Conservation (phyloP, 2,797 vertebrate genomes). For the Sebastes alutus region DNA sequence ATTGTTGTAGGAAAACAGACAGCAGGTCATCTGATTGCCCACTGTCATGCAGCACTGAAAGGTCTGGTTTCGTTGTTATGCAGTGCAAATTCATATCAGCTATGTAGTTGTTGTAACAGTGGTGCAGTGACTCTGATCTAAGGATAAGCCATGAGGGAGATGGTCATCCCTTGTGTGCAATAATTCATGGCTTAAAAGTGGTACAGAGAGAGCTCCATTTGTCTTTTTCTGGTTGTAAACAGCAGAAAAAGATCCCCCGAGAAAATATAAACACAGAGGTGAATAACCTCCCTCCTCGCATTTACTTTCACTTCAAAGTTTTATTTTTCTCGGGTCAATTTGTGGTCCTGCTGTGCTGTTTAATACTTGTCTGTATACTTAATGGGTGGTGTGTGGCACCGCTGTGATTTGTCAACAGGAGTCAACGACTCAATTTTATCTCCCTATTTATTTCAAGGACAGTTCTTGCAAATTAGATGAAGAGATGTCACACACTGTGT, state of each 20-base stretch:
- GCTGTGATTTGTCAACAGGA: background rate
- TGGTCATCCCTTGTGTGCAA: constrained; percentile 27
- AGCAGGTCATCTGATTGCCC: constrained; percentile 33
- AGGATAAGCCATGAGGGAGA: constrained; percentile 41
- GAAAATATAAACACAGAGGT: constrained; percentile 8
- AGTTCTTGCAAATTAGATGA: constrained; percentile 20
- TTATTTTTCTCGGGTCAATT: constrained; percentile 15
- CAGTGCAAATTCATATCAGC: constrained; percentile 49
- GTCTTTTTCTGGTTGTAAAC: constrained; percentile 14
- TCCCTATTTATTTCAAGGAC: constrained; percentile 26
- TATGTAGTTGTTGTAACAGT: constrained; percentile 43
- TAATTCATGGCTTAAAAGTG: constrained; percentile 24
- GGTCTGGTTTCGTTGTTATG: constrained; percentile 34
- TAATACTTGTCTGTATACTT: background rate
- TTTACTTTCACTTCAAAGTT: constrained; percentile 14
- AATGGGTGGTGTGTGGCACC: background rate
- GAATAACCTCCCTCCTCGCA: background rate
- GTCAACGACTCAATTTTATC: constrained; percentile 10
- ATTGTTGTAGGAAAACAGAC: constrained; percentile 12
- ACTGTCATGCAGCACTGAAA: constrained; percentile 49
- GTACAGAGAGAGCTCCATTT: background rate
- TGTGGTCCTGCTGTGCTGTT: background rate
- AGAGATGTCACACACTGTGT: background rate
- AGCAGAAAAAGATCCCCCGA: background rate
- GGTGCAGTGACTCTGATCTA: constrained; percentile 52